Base-by-base conservation (phyloP, 2,797 vertebrate species). In the Lindbergichthys nudifrons region DNA sequence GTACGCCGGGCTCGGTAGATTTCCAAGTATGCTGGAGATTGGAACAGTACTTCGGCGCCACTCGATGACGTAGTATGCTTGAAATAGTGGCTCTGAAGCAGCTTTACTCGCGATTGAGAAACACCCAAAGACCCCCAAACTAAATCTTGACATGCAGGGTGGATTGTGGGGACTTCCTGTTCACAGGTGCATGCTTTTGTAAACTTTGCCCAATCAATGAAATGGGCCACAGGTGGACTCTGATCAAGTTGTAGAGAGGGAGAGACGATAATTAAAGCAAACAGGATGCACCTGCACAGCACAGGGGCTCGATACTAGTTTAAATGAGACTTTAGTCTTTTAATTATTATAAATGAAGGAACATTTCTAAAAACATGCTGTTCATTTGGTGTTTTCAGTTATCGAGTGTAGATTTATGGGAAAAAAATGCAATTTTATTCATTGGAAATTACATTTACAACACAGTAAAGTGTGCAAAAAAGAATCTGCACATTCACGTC, bases 261-360 rank as follows among this genome's bases (percentile, higher is more conserved):
- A 26, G 26, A 26, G 6, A 14, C 8, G 52, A 21, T 56, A 46
- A 67, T 67, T 46, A 67, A n/a, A 66, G 65, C 26, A 46, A 67
- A 67, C 3, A 56, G 42, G 26, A 54, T 32, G 41, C 51, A 54
- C 18, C 64, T 54, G 50, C 50, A 60, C 19, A 65, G 10, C 23
- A 32, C 15, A 45, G 41, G 16, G 36, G 12, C 36, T 65, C 15
- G 43, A 54, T 30, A n/a, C 51, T 54, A 2, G 0, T 15, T 3
- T 15, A 21, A 57, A 47, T 43, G 1, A 26, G 0, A 32, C 10
- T 10, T 19, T 10, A 13, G 11, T 26, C 26, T 42, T 42, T 14
- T 6, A 26, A 23, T 39, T 23, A 23, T 51, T 32, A 51, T 23
- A 4, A 2, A 51, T 64, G 3, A 21, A 3, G 1, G 11, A 8